Base-by-base conservation (phyloP, 2,797 vertebrate genomes). In the Scolopax rusticola region DNA sequence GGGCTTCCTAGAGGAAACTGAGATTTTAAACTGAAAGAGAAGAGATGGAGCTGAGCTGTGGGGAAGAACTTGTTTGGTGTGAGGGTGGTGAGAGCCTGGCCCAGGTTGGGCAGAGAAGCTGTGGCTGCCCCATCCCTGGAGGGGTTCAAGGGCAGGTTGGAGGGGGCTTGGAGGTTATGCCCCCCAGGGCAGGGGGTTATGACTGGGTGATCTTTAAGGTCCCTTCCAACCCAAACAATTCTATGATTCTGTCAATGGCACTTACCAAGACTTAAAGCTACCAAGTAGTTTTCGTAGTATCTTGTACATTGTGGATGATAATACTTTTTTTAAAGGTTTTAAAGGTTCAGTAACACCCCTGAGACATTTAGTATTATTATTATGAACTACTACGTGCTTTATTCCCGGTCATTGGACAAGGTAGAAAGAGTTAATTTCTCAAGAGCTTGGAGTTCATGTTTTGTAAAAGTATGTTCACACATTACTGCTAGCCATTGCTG, bases 1-100 rank as follows among this genome's bases (percentile, higher is more conserved):
- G 0, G 87, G 43, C 43, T 33, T 12, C 64, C 81, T 15, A 0
- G 0, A 50, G 76, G 86, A 54, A 27, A 27, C 57, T 25, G 33
- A 60, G 36, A 38, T 60, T 27, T 27, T 36, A 24, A 25, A 36
- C 53, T 32, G 16, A 15, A 32, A 56, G 30, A n/a, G 30, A 30
- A 17, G 30, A 56, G 53, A 56, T n/a, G 18, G 10, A 32, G 30
- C 2, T 56, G 53, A 56, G 10, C 12, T 32, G 6, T 20, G 30
- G 12, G 47, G 47, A 54, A 21, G 54, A 56, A n/a, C 1, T 21
- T 21, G 18, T n/a, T n/a, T 56, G 18, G 11, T 12, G 54, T 20
- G 54, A 32, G 54, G 54, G 54, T 20, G 54, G 54, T 56, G 54
- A 56, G 54, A 20, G 18, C 32, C 54, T 56, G 54, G 32, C 17